phyloP scores from a whole-genome alignment of 37 sponge, comb jelly and placozoan genomes.

The Hexactinellida sp. region DNA sequence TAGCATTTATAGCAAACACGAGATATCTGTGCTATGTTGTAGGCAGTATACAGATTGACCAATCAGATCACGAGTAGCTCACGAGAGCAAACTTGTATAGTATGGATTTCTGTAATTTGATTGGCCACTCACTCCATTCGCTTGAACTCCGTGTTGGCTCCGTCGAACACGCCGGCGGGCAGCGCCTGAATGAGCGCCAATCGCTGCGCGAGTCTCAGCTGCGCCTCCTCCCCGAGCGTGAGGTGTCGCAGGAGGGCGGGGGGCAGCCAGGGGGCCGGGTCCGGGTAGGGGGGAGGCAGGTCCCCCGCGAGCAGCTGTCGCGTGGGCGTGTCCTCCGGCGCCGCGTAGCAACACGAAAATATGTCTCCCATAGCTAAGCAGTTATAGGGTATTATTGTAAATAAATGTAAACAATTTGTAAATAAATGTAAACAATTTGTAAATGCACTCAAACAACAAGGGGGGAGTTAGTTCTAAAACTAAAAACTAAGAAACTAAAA shows the following conservation, averaged over 20 bases:
- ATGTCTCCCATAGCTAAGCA: slow-evolving; percentile 1
- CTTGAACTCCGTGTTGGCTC: not conserved
- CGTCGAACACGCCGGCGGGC: slow-evolving; percentile 32
- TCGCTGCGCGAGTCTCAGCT: slow-evolving; percentile 35
- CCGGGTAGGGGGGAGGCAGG: not conserved
- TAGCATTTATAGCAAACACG: too few relatives aligned
- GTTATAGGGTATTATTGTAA: not conserved
- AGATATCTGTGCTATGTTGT: too few relatives aligned
- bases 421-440: too few relatives aligned
- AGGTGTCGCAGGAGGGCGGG: not conserved
- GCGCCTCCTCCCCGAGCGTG: slow-evolving; percentile 30
- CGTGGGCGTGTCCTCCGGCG: not conserved
- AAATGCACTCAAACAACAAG: too few relatives aligned
- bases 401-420: too few relatives aligned
- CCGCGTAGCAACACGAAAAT: not conserved
- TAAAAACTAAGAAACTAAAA: too few relatives aligned
- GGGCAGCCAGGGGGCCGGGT: not conserved
- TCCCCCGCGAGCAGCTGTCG: not conserved
- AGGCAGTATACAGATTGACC: too few relatives aligned
- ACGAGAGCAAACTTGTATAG: too few relatives aligned
- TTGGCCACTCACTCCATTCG: not conserved
- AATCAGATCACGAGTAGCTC: too few relatives aligned
- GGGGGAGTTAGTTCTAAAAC: too few relatives aligned
- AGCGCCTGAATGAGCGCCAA: slow-evolving; percentile 55
- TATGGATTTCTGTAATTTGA: not conserved